Evolutionary conservation across 1,140 invertebrate genomes (phyloP).

Genomic region (Harpegnathos saltator): DNA sequence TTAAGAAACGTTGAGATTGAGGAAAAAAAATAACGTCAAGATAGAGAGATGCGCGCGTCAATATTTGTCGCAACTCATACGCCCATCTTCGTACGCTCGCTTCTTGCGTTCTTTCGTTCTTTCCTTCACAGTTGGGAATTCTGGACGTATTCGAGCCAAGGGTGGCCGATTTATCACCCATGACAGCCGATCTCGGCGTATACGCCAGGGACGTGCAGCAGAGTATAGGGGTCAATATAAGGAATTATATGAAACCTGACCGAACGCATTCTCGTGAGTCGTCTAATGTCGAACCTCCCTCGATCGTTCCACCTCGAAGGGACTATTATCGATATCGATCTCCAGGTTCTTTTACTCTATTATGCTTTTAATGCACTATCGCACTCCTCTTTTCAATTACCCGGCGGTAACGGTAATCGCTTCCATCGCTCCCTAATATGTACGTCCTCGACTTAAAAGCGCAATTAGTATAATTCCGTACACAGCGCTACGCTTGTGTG

Average conservation of each 20-base stretch:
- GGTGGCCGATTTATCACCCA: conserved; percentile 90
- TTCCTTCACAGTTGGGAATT: conserved; percentile 88
- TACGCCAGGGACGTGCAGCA: conserved; percentile 94
- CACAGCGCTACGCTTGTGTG: not conserved
- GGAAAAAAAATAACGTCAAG: not conserved
- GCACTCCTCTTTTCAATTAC: conserved; percentile 56
- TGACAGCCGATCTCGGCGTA: conserved; percentile 90
- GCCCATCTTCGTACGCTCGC: not conserved
- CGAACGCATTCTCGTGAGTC: conserved; percentile 82
- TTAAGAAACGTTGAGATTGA: not conserved
- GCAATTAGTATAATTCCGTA: conserved; percentile 41
- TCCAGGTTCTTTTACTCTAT: conserved; percentile 78
- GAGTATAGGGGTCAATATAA: conserved; percentile 92
- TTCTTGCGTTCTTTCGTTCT: not conserved
- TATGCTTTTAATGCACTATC: conserved; percentile 65
- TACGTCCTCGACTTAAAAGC: conserved; percentile 33
- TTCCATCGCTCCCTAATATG: conserved; percentile 34
- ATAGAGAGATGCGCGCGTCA: not conserved
- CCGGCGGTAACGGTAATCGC: conserved; percentile 37
- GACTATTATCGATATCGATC: conserved; percentile 78
- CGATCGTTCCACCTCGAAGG: conserved; percentile 71
- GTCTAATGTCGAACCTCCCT: conserved; percentile 66
- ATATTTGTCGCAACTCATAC: not conserved
- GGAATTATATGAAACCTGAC: conserved; percentile 89
- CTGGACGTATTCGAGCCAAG: conserved; percentile 92